Conservation (phyloP, 92 coral and sea anemone species). For the Epizoanthus rinbou region DNA sequence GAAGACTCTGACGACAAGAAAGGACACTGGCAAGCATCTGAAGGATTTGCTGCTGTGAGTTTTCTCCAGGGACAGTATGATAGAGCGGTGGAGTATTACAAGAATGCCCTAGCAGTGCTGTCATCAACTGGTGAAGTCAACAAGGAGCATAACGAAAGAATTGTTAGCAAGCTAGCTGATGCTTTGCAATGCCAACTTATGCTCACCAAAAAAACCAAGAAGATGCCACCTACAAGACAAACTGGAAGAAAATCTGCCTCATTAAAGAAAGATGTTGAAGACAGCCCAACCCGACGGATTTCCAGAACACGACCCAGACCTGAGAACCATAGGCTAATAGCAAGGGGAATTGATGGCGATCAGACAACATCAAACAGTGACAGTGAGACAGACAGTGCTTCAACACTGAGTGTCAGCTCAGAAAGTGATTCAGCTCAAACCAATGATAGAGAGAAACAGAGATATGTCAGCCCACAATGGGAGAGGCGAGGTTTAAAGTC, state of each 20-base stretch:
- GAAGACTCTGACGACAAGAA: slow-evolving; percentile 71
- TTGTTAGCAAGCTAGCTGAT: slow-evolving; percentile 88
- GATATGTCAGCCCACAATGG: slow-evolving; percentile 41
- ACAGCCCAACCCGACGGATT: slow-evolving; percentile 43
- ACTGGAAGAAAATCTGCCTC: slow-evolving; percentile 34
- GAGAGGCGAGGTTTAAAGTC: slow-evolving; percentile 38
- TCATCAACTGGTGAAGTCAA: slow-evolving; percentile 63
- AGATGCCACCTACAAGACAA: slow-evolving; percentile 31
- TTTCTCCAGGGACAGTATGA: slow-evolving; percentile 76
- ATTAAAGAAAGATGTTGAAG: slow-evolving; percentile 42
- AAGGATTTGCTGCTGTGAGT: slow-evolving; percentile 92
- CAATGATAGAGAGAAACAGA: slow-evolving; percentile 9
- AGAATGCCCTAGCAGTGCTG: slow-evolving; percentile 75
- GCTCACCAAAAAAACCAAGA: slow-evolving; percentile 49
- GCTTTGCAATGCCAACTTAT: slow-evolving; percentile 85
- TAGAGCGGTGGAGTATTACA: slow-evolving; percentile 85
- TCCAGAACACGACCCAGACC: slow-evolving; percentile 83
- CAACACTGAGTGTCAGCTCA: not conserved
- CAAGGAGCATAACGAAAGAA: slow-evolving; percentile 75
- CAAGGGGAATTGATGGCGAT: slow-evolving; percentile 84
- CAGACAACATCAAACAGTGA: slow-evolving; percentile 41
- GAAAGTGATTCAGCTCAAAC: slow-evolving; percentile 41
- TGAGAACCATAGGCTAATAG: slow-evolving; percentile 87
- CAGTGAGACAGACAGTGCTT: slow-evolving; percentile 13
- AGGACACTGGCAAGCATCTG: slow-evolving; percentile 95